These are phyloP conservation scores for Copsychus sechellarum DNA, from an alignment of 2,113 vertebrate species.

Conservation along the genomic window DNA sequence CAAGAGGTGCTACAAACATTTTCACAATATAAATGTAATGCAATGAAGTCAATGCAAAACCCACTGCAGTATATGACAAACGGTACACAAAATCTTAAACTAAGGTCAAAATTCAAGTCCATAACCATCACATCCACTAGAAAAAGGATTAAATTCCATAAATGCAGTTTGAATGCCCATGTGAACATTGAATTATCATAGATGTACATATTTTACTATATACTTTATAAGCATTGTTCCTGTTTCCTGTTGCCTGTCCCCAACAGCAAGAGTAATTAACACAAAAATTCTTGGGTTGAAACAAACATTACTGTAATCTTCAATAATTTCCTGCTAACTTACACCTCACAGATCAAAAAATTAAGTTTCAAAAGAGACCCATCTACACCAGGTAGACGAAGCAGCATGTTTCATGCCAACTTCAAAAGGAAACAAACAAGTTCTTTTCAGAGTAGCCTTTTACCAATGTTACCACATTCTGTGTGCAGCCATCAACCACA, in stretches of 20 bases:
- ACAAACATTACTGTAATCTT: neutral
- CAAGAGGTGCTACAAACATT: neutral
- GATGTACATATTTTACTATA: neutral
- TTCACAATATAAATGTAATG: neutral
- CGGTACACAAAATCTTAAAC: neutral
- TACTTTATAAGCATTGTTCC: neutral
- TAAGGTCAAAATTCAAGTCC: neutral
- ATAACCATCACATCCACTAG: neutral
- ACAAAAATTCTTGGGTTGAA: neutral
- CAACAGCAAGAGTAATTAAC: neutral
- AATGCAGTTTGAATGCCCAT: neutral
- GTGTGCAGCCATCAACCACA: neutral
- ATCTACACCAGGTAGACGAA: neutral
- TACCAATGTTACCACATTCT: neutral
- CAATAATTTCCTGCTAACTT: neutral
- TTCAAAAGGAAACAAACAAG: neutral
- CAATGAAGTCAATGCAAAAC: neutral
- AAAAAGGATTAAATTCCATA: neutral
- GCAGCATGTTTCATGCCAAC: neutral
- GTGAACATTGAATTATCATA: neutral
- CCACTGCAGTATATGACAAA: neutral
- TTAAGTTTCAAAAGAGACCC: neutral
- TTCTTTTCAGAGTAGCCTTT: neutral
- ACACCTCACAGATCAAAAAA: neutral
- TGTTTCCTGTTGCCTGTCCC: neutral